Evolutionary conservation across 2,797 vertebrate genomes (phyloP), one percentile per base, ranked within the genome.

Genomic region (Gambelia wislizenii): DNA sequence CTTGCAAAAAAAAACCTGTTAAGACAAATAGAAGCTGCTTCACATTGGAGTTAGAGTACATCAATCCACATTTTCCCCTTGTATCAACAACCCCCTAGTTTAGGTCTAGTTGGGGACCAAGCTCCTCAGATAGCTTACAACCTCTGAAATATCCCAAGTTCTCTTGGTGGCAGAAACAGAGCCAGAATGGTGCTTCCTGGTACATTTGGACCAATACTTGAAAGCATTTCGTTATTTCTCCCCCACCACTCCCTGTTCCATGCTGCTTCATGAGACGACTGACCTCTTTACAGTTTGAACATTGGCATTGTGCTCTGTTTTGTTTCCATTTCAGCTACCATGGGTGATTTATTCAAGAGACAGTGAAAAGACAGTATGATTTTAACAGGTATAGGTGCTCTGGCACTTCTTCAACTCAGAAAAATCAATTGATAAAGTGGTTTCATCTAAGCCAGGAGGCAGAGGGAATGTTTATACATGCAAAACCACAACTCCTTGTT

Each of bases 351-450:
- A 67, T 39, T 10, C 20, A 61, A 54, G 67, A 76, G 44, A 84
- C 36, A 56, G 49, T 25, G 2, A 22, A 72, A 59, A 79, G 74
- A 81, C 25, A 49, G 18, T n/a, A 56, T 72, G 9, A 47, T 89
- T 92, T 91, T 88, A 70, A 70, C 77, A 83, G 91, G 4, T 2
- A 36, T 0, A 10, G 7, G 1, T 59, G 59, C 83, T 0, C 0
- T 36, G 36, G 2, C 0, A 0, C 79, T 76, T 85, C 79, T 87
- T 52, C 10, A 67, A 42, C 1, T 75, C 67, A 75, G 39, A 90
- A 12, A 47, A 92, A 90, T 54, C 86, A 92, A 89, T 25, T 12
- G 20, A 39, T 69, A 87, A 87, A 16, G 67, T 91, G 54, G 91
- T 56, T 0, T 85, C 86, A 85, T 27, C 0, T 78, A 81, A 88